Evolutionary conservation across 1,140 invertebrate species (phyloP), one percentile per base, ranked within the genome.

Genomic region (Drosophila subobscura): DNA sequence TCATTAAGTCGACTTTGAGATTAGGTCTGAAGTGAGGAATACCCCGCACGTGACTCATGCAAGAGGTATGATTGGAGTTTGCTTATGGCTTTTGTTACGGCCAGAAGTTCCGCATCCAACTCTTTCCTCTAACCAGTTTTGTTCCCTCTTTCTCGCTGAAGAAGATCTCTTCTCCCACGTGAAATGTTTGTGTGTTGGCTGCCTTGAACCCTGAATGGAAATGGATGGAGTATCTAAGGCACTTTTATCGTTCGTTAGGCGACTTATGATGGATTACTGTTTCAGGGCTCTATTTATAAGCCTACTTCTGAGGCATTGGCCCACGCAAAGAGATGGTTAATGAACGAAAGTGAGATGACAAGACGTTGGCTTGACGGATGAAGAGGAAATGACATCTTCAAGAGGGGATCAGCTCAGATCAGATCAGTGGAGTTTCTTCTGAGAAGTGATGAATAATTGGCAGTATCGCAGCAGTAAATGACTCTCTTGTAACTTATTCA

Each of bases 11-110:
- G 68, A 72, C 41, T 51, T 60, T 47, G 23, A 52, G 54, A 46
- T 65, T 57, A 61, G 27, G 50, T 42, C 40, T 22, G 52, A 42
- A 77, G 81, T 22, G 52, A 42, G 80, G 81, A 85, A 86, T 86
- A 81, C 81, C 80, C 81, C 81, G 81, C 73, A 85, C 72, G 81
- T 86, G 83, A 60, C 64, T 85, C 81, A 85, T 81, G 57, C 37
- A 10, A 3, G 41, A 46, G 72, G 71, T 59, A 75, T 75, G 23
- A 41, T 8, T 42, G 29, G 29, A 49, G 63, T 16, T n/a, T 46
- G 42, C 23, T 46, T 47, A 44, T 52, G 47, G 40, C 10, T 50
- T 41, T 54, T 52, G 25, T 25, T 72, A 37, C 33, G 33, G 10
- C 33, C 33, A 10, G 8, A 4, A 37, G 33, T 37, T 37, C 33